Evolutionary conservation across 2,888 invertebrate genomes (phyloP).

Genomic region (Drosophila birchii): DNA sequence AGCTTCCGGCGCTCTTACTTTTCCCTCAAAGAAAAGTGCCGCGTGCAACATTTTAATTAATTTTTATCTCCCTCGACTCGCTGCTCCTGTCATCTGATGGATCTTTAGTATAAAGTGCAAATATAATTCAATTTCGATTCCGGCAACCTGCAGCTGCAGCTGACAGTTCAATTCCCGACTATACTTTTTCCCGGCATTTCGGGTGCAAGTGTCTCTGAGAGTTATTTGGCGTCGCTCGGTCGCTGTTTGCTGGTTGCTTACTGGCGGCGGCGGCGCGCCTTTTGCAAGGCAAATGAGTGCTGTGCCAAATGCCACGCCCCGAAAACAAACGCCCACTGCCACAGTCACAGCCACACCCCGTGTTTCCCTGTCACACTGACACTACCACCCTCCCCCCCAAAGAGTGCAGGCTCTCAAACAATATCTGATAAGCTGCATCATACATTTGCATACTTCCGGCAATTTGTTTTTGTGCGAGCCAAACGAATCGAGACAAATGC

Average conservation of each 20-base stretch:
- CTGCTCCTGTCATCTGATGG: conserved; percentile 43
- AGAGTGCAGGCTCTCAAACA: conserved; percentile 66
- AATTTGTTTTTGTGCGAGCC: conserved; percentile 76
- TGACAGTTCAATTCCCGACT: conserved; percentile 75
- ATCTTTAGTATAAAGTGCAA: conserved; percentile 73
- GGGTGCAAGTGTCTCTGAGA: conserved; percentile 67
- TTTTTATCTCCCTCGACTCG: conserved; percentile 55
- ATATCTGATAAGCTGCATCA: conserved; percentile 80
- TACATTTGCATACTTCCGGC: conserved; percentile 80
- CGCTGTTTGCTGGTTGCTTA: conserved; percentile 65
- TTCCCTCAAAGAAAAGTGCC: not conserved
- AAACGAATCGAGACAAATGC: conserved; percentile 81
- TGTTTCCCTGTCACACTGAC: not conserved
- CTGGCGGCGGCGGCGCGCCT: conserved; percentile 42
- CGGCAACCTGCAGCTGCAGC: conserved; percentile 53
- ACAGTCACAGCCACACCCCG: not conserved
- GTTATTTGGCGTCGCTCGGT: conserved; percentile 73
- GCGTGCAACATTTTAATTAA: conserved; percentile 65
- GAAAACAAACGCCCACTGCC: conserved; percentile 8
- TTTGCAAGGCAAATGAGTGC: conserved; percentile 78
- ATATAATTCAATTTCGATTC: conserved; percentile 76
- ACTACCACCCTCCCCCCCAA: conserved; percentile 3
- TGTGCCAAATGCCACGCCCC: conserved; percentile 55
- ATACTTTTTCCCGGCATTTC: conserved; percentile 31
- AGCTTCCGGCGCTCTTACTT: too few relatives aligned